These are phyloP conservation scores for Metridium senile DNA, from an alignment of 92 coral and sea anemone genomes.

Conservation along the genomic window DNA sequence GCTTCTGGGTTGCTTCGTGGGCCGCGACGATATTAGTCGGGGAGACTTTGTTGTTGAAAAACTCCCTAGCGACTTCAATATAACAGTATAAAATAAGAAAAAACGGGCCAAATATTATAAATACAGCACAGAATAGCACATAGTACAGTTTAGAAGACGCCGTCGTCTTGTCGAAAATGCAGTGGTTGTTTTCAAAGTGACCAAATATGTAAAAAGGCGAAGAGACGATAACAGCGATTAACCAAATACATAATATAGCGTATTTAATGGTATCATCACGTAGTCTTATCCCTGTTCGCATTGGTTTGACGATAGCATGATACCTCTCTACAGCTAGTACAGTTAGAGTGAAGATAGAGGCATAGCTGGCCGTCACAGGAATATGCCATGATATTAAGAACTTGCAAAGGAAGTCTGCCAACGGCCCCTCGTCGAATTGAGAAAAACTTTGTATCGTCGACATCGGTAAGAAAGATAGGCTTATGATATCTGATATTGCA, in stretches of 20 bases:
- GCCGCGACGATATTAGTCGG: neutral
- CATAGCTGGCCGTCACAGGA: neutral
- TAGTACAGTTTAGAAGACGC: neutral
- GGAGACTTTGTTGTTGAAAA: conserved; percentile 19
- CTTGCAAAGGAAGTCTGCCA: conserved; percentile 18
- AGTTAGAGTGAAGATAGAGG: neutral
- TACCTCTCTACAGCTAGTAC: conserved; percentile 15
- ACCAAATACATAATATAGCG: conserved; percentile 4
- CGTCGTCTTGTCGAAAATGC: neutral
- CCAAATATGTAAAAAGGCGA: conserved; percentile 1
- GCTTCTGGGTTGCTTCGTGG: neutral
- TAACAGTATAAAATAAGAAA: conserved; percentile 26
- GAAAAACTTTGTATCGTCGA: neutral
- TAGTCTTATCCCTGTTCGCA: conserved; percentile 2
- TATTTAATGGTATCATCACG: conserved; percentile 3
- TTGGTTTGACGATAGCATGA: conserved; percentile 26
- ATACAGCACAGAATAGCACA: neutral
- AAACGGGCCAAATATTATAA: conserved; percentile 10
- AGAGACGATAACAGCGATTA: neutral
- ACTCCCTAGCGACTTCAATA: conserved; percentile 14
- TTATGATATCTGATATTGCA: conserved; percentile 17
- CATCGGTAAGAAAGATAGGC: neutral
- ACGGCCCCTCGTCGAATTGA: neutral
- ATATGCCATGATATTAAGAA: conserved; percentile 6
- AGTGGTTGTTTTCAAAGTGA: neutral